Percentiles rank a stretch among this genome's conserved stretches.
Evolutionary conservation across 2,113 vertebrate genomes (phyloP).

Genomic region (Brienomyrus longianalis): DNA sequence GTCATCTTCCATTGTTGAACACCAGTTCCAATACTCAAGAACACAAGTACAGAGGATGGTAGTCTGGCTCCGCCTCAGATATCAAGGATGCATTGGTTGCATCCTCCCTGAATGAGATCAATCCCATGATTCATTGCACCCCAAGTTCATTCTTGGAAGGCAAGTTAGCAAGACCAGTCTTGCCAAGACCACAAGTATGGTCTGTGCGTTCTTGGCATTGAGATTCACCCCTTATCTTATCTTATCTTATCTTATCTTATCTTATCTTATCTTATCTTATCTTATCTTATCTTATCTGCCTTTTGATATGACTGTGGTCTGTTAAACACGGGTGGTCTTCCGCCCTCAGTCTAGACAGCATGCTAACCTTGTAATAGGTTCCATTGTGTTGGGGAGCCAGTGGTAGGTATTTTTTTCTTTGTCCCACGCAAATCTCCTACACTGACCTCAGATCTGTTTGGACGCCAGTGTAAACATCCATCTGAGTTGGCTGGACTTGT

Average conservation of each 20-base stretch:
- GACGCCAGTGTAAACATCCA: neutral
- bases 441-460: neutral
- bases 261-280: neutral
- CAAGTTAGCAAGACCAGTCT: too few species aligned
- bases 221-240: too few species aligned
- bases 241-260: neutral
- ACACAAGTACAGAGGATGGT: too few species aligned
- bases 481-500: neutral
- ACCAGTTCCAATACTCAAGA: too few species aligned
- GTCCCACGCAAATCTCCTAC: neutral
- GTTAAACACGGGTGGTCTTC: neutral
- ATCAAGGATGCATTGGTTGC: too few species aligned
- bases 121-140: too few species aligned
- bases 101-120: too few species aligned
- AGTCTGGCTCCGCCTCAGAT: too few species aligned
- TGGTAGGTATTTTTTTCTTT: neutral
- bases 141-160: too few species aligned
- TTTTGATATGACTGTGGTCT: neutral
- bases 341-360: neutral
- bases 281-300: neutral
- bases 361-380: neutral
- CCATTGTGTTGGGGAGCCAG: neutral
- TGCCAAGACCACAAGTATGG: too few species aligned
- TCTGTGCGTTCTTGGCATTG: too few species aligned
- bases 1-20: too few species aligned